phyloP scores from a whole-genome alignment of 2,888 invertebrate genomes.

The Tenthredo livida region DNA sequence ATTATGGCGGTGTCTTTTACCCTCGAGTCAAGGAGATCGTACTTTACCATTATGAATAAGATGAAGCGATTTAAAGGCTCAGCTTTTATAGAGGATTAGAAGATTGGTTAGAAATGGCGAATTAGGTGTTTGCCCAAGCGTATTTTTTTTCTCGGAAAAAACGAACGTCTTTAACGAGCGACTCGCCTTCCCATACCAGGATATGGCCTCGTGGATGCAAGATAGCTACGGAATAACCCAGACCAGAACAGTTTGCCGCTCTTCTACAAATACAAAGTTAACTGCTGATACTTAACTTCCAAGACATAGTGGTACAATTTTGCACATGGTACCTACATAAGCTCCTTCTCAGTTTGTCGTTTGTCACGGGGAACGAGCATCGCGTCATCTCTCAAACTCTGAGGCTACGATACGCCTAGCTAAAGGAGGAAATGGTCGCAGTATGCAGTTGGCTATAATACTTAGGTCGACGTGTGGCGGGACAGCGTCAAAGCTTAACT shows the following conservation, averaged over 20 bases:
- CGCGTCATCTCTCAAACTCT: slow-evolving; percentile 34
- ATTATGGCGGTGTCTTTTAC: neutral
- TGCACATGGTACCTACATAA: slow-evolving; percentile 39
- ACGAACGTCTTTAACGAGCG: neutral
- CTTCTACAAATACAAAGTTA: slow-evolving; percentile 74
- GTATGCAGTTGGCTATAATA: slow-evolving; percentile 11
- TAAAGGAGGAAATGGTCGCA: slow-evolving; percentile 40
- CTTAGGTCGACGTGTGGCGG: slow-evolving; percentile 30
- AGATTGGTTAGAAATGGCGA: neutral
- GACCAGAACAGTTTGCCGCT: slow-evolving; percentile 17
- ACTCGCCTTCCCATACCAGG: neutral
- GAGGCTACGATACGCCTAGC: slow-evolving; percentile 22
- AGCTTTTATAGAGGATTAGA: neutral
- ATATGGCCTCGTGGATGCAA: neutral
- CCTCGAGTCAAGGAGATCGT: neutral
- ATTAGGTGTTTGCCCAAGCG: neutral
- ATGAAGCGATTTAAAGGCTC: neutral
- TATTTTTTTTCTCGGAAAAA: neutral
- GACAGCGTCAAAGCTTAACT: slow-evolving; percentile 36
- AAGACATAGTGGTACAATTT: slow-evolving; percentile 65
- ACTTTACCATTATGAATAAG: neutral
- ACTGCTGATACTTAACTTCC: slow-evolving; percentile 71
- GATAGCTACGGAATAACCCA: slow-evolving; percentile 9
- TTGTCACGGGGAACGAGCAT: slow-evolving; percentile 48
- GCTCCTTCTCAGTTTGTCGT: slow-evolving; percentile 31